Evolutionary conservation across 1,140 invertebrate species (phyloP).

Genomic region (Tyrophagus putrescentiae): DNA sequence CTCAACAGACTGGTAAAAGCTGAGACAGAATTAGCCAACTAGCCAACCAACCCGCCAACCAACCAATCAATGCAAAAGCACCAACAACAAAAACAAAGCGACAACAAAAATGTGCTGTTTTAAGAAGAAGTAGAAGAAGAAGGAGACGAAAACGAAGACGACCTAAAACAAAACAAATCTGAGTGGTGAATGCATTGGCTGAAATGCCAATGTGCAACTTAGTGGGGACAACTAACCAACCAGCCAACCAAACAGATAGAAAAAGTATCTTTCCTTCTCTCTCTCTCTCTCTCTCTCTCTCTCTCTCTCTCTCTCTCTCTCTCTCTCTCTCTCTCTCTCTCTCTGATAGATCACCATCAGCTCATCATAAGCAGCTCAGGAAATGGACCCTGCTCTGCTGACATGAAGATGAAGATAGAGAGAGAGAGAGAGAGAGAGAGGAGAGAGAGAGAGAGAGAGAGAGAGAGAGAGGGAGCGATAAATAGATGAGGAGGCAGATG

Average conservation of each 20-base stretch:
- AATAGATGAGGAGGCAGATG: background rate
- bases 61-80: too few species aligned
- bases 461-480: constrained; percentile 2
- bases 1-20: too few species aligned
- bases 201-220: too few species aligned
- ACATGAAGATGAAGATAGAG: background rate
- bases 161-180: too few species aligned
- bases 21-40: too few species aligned
- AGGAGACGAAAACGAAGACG: background rate
- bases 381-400: too few species aligned
- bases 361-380: background rate
- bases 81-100: background rate
- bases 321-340: constrained; percentile 13
- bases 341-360: background rate
- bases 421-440: constrained; percentile 15
- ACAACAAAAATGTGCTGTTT: background rate
- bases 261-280: background rate
- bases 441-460: constrained; percentile 7
- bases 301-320: constrained; percentile 9
- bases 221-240: too few species aligned
- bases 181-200: too few species aligned
- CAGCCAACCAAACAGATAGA: background rate
- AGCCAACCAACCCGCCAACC: too few species aligned
- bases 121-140: background rate
- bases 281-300: constrained; percentile 7